Base-by-base conservation (phyloP, 2,797 vertebrate genomes). In the Adelosebastes latens region DNA sequence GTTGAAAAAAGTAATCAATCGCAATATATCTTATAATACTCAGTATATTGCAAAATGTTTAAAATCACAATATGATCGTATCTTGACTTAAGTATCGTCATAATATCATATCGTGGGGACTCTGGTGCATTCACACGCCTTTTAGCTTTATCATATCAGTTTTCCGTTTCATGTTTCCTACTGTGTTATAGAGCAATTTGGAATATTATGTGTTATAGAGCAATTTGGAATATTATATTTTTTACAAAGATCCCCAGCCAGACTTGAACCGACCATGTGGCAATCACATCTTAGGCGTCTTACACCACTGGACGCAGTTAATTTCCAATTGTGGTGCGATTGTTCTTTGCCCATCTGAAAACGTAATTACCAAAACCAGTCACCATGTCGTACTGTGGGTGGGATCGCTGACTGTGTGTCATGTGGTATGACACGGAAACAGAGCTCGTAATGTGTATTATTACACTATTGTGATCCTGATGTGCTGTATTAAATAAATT, bases 351-450 rank as follows among this genome's bases (percentile, higher is more conserved):
- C 20, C 34, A 64, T 71, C 58, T 74, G 36, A 76, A 77, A 72
- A 72, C 29, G 1, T 68, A 77, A 89, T 87, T 79, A 82, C 80
- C 34, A 75, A 86, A 90, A 75, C 36, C 79, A 83, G 77, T 63
- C 66, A 42, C 53, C 36, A 20, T 72, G 72, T 75, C 63, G 1
- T 31, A 36, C 46, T 49, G 39, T 25, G 49, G 61, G 56, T 52
- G 60, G 72, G 64, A 65, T 72, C 71, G 29, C 34, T 67, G 56
- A 53, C 53, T 59, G 56, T 66, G 71, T 14, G 42, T 70, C 65
- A 56, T 27, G 60, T 62, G 25, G 64, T 29, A 6, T 22, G 22
- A 72, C 62, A 67, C 1, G 3, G 27, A 81, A 56, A 59, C 52
- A 72, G n/a, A 59, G 64, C 58, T 60, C 24, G 34, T 55, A 49